A percentile compares a stretch with the other conserved stretches of the same genome.
Conservation (phyloP, 2,113 vertebrate genomes). For the Synodontis membranacea region DNA sequence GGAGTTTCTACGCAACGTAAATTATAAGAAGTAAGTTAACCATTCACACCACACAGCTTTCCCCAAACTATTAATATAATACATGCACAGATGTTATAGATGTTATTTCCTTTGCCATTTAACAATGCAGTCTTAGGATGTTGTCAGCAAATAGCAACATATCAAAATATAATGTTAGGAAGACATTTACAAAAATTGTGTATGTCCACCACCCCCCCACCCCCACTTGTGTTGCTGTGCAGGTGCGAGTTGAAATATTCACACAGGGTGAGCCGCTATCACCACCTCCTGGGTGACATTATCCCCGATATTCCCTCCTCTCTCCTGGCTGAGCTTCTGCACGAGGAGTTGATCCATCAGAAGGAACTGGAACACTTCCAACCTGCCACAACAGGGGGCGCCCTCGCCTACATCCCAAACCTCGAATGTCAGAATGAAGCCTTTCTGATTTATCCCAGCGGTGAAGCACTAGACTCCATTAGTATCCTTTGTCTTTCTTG, state of each 20-base stretch:
- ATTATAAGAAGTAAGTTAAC: conserved; percentile 50
- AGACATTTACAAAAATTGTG: not conserved
- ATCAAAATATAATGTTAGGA: not conserved
- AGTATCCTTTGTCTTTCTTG: conserved; percentile 75
- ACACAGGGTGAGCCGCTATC: conserved; percentile 56
- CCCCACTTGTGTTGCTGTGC: not conserved
- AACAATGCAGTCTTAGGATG: not conserved
- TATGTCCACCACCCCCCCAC: too few relatives aligned
- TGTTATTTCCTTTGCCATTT: not conserved
- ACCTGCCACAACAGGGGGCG: conserved; percentile 73
- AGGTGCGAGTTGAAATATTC: conserved; percentile 62
- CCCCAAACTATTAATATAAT: not conserved
- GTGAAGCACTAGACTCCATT: conserved; percentile 67
- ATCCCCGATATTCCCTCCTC: conserved; percentile 66
- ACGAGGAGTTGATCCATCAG: conserved; percentile 73
- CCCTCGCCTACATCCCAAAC: conserved; percentile 70
- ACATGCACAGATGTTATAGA: not conserved
- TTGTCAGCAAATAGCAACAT: not conserved
- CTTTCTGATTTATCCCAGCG: conserved; percentile 74
- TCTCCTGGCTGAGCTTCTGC: conserved; percentile 72
- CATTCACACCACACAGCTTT: not conserved
- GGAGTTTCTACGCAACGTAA: conserved; percentile 21
- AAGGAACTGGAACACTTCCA: conserved; percentile 68
- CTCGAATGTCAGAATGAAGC: conserved; percentile 44
- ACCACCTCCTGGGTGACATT: conserved; percentile 65